Evolutionary conservation across 1,140 invertebrate genomes (phyloP), one percentile per base, ranked within the genome.

Genomic region (Mycetomoellerius zeteki): DNA sequence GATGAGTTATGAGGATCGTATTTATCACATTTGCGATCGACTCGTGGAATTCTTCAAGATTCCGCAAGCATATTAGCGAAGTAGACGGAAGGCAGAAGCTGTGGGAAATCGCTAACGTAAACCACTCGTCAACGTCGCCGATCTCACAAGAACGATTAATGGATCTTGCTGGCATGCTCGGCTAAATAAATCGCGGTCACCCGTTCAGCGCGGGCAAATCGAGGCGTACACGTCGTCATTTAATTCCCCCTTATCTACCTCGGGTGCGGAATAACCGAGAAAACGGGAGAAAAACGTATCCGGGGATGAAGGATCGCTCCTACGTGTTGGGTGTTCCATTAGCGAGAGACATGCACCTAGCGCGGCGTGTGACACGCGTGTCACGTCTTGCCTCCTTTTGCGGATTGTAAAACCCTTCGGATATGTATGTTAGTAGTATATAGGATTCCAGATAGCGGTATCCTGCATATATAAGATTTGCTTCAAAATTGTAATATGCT

Each of bases 51-150:
- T 47, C n/a, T 3, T 62, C 14, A 52, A 10, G 73, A 27, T 43
- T 75, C 10, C 56, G 69, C 37, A 14, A 6, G 43, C 27, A 24
- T n/a, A 19, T 19, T 65, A 58, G 43, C 37, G 5, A 47, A 30
- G 1, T 52, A 19, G 77, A 54, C 16, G 37, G 27, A 16, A 47
- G 43, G 52, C 30, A 72, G 80, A 67, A 73, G 43, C 54, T 43
- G 58, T 47, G 56, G 43, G 58, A 82, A 82, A 73, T 84, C 85
- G 78, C 21, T 71, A 58, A 58, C 67, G 67, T 52, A 73, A 86
- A 56, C 65, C 77, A 86, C 85, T 86, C 78, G 78, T 85, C 78
- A 87, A 84, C 58, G 86, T 85, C 56, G n/a, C 8, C 77, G 60
- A 64, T 73, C 69, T 84, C 24, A 33, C 85, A 56, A 50, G 77